These are phyloP conservation scores for Melinopterus prodromus DNA, from an alignment of 2,888 invertebrate species.

Conservation along the genomic window DNA sequence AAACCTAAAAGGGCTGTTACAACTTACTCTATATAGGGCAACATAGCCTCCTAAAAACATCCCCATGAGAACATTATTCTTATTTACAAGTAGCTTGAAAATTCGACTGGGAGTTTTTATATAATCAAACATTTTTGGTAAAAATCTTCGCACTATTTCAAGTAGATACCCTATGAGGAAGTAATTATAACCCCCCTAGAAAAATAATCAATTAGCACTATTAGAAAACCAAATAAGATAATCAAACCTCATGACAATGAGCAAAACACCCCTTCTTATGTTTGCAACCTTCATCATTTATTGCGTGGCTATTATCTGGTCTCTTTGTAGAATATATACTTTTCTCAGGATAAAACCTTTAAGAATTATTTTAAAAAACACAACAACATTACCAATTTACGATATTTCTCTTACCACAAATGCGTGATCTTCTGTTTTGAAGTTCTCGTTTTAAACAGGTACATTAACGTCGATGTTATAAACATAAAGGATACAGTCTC, in stretches of 20 bases:
- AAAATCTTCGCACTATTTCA: constrained; percentile 44
- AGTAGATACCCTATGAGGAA: constrained; percentile 49
- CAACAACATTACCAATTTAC: neutral
- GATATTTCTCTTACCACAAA: constrained; percentile 44
- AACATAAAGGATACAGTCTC: constrained; percentile 48
- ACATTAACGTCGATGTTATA: constrained; percentile 47
- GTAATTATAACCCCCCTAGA: constrained; percentile 48
- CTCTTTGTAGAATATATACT: constrained; percentile 20
- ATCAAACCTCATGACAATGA: constrained; percentile 36
- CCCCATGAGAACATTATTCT: constrained; percentile 49
- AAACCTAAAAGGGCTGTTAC: neutral
- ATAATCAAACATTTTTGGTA: constrained; percentile 43
- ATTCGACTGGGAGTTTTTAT: constrained; percentile 42
- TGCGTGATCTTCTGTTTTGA: constrained; percentile 37
- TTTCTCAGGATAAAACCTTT: constrained; percentile 47
- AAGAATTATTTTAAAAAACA: neutral
- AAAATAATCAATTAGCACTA: constrained; percentile 28
- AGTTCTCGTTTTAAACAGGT: constrained; percentile 40
- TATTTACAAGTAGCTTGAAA: constrained; percentile 43
- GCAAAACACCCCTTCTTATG: constrained; percentile 40
- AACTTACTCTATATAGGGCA: constrained; percentile 49
- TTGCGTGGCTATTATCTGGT: constrained; percentile 28
- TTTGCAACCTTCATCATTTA: constrained; percentile 16
- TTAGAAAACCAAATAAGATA: neutral
- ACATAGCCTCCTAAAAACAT: constrained; percentile 51